A percentile compares a stretch with the other conserved stretches of the same genome.
Evolutionary conservation across 2,888 invertebrate genomes (phyloP).

Genomic region (Panzeria rudis): DNA sequence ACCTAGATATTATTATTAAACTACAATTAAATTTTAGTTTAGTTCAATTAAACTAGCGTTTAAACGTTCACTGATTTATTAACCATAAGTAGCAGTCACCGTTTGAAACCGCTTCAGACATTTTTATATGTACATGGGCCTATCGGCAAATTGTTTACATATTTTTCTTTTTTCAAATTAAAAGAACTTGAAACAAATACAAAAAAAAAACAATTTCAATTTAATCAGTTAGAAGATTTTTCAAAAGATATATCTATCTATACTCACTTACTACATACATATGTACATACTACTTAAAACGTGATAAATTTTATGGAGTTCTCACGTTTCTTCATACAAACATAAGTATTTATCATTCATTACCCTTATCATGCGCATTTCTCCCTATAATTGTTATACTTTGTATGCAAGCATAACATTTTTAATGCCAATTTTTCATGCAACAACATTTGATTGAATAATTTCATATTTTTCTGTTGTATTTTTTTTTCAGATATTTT

Average conservation of each 20-base stretch:
- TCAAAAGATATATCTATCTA: neutral
- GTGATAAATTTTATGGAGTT: constrained; percentile 21
- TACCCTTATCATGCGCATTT: neutral
- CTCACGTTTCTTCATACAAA: constrained; percentile 43
- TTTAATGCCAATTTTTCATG: constrained; percentile 15
- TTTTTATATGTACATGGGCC: too few relatives aligned
- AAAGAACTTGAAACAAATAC: neutral
- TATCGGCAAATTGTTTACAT: too few relatives aligned
- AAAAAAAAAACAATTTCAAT: neutral
- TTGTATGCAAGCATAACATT: constrained; percentile 26
- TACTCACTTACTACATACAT: neutral
- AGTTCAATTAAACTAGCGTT: too few relatives aligned
- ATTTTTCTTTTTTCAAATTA: too few relatives aligned
- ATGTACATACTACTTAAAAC: neutral
- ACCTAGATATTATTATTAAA: too few relatives aligned
- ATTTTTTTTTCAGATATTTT: constrained; percentile 16
- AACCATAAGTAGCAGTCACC: too few relatives aligned
- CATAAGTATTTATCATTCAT: neutral
- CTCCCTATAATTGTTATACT: constrained; percentile 13
- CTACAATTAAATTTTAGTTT: too few relatives aligned
- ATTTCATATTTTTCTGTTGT: constrained; percentile 23
- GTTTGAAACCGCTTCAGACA: too few relatives aligned
- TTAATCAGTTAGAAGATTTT: neutral
- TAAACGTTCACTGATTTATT: too few relatives aligned
- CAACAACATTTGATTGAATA: constrained; percentile 57